Evolutionary conservation across 2,113 vertebrate genomes (phyloP).

Genomic region (Lepus europaeus): DNA sequence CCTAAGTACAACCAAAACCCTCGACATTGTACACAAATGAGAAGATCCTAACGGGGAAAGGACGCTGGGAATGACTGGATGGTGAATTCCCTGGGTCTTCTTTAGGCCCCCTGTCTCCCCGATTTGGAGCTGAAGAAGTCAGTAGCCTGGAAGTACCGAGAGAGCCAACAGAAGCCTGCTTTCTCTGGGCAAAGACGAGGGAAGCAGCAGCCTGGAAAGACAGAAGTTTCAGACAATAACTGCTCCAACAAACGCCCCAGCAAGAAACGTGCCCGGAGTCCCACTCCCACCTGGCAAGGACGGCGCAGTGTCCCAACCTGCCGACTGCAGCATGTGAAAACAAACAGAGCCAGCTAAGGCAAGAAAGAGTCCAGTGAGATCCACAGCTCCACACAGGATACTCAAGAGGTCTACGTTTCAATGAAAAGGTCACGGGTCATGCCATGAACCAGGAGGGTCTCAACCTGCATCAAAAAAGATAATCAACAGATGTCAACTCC

Average conservation of each 20-base stretch:
- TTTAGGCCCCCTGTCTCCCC: not conserved
- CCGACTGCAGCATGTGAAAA: not conserved
- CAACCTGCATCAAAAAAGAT: not conserved
- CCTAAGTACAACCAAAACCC: not conserved
- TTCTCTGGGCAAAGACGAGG: not conserved
- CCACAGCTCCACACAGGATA: conserved; percentile 19
- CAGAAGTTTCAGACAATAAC: not conserved
- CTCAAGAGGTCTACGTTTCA: not conserved
- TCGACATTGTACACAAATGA: not conserved
- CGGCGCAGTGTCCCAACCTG: not conserved
- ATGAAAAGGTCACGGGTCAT: not conserved
- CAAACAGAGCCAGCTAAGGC: not conserved
- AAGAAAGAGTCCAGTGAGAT: not conserved
- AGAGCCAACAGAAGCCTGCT: no score
- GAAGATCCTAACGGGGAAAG: not conserved
- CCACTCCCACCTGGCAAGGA: not conserved
- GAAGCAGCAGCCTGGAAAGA: not conserved
- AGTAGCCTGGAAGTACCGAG: not conserved
- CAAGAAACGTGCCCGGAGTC: not conserved
- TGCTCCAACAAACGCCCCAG: not conserved
- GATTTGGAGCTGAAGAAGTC: not conserved
- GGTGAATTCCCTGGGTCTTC: not conserved
- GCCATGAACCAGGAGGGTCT: conserved; percentile 23
- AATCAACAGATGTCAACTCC: conserved; percentile 16
- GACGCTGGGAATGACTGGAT: not conserved